Conservation (phyloP, 1,140 invertebrate species). For the Heliothis virescens region DNA sequence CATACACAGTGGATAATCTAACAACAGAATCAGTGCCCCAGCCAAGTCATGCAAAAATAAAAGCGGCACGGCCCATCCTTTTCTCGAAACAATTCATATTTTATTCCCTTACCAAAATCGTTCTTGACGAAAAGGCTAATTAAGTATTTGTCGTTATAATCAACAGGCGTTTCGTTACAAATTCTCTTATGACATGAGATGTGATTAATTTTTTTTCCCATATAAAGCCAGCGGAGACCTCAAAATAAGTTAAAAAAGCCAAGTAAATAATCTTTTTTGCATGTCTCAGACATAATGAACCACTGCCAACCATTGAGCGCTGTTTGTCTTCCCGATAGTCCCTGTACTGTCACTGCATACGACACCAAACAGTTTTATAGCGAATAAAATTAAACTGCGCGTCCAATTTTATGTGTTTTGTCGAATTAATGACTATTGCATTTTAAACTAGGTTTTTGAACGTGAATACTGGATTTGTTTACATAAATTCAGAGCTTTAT, state of each 20-base stretch:
- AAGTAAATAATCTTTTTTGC: conserved; percentile 30
- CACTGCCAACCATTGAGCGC: conserved; percentile 17
- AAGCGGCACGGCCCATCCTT: too few relatives aligned
- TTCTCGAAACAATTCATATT: too few relatives aligned
- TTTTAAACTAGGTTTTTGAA: neutral
- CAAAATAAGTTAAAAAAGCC: conserved; percentile 3
- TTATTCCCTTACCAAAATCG: too few relatives aligned
- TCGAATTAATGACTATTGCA: conserved; percentile 22
- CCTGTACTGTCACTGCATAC: conserved; percentile 9
- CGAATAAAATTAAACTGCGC: conserved; percentile 17
- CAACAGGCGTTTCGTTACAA: too few relatives aligned
- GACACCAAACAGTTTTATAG: conserved; percentile 24
- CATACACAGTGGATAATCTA: too few relatives aligned
- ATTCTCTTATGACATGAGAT: too few relatives aligned
- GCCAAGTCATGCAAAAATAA: too few relatives aligned
- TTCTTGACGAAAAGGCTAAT: too few relatives aligned
- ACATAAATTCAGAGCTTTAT: neutral
- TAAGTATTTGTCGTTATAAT: too few relatives aligned
- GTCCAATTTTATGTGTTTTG: conserved; percentile 2
- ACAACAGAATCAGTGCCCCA: too few relatives aligned
- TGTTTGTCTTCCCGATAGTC: conserved; percentile 7
- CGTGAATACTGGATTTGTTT: neutral
- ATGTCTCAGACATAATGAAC: conserved; percentile 37
- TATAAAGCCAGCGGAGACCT: neutral
- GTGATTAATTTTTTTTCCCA: too few relatives aligned